These are phyloP conservation scores for Zaprionus taronus DNA, from an alignment of 1,140 invertebrate species.

Conservation along the genomic window DNA sequence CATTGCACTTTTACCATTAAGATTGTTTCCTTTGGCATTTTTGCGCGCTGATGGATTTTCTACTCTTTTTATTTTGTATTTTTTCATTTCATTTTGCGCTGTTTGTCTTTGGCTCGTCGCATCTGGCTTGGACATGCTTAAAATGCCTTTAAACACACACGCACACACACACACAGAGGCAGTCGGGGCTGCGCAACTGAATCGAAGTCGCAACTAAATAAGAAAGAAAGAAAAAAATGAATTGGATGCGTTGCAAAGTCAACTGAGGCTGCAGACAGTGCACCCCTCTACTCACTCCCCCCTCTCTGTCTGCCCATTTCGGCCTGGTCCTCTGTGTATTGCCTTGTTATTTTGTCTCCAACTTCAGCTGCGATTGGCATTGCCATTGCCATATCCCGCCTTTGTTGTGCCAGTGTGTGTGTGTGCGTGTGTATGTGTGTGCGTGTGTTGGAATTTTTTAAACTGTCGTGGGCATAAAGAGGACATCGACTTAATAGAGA, in stretches of 20 bases:
- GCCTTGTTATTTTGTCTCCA: conserved; percentile 76
- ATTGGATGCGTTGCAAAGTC: conserved; percentile 80
- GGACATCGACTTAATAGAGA: conserved; percentile 83
- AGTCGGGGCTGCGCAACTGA: conserved; percentile 58
- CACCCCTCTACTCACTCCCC: conserved; percentile 15
- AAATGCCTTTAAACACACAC: conserved; percentile 71
- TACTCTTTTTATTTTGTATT: conserved; percentile 56
- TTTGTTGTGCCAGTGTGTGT: conserved; percentile 23
- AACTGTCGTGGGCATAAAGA: conserved; percentile 83
- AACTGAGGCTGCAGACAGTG: conserved; percentile 31
- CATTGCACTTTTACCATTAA: conserved; percentile 81
- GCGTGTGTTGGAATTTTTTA: conserved; percentile 77
- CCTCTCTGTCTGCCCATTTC: conserved; percentile 23
- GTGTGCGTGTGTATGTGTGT: conserved; percentile 35
- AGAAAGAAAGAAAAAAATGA: conserved; percentile 64
- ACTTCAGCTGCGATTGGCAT: conserved; percentile 33
- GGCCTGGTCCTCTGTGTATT: conserved; percentile 78
- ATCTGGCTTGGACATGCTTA: conserved; percentile 76
- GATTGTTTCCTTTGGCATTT: conserved; percentile 83
- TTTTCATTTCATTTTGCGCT: conserved; percentile 24
- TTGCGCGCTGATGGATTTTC: conserved; percentile 83
- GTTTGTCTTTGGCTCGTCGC: conserved; percentile 64
- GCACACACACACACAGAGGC: conserved; percentile 27
- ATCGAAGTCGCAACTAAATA: conserved; percentile 76
- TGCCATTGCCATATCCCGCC: conserved; percentile 50